phyloP scores from a whole-genome alignment of 2,113 vertebrate species.

The Dipodomys merriami region DNA sequence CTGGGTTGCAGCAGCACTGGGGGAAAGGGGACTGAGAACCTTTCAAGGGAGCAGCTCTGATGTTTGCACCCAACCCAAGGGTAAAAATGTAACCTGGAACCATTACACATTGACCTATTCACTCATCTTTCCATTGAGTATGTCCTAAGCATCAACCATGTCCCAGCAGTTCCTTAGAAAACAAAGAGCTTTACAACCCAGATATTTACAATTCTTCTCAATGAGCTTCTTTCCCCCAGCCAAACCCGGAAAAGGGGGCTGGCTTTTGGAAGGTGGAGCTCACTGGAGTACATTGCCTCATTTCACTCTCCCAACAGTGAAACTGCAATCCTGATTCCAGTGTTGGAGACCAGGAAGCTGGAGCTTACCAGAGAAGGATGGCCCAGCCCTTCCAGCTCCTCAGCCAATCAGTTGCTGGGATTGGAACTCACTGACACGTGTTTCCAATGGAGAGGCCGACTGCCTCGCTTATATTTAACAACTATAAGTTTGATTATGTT shows the following conservation, averaged over 20 bases:
- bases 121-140: not conserved
- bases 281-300: not conserved
- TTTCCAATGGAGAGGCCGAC: not conserved
- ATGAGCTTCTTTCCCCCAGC: not conserved
- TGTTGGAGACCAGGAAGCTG: not conserved
- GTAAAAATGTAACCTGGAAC: not conserved
- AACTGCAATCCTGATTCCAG: not conserved
- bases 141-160: not conserved
- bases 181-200: not conserved
- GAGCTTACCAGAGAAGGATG: not conserved
- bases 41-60: too few species aligned
- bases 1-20: too few species aligned
- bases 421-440: not conserved
- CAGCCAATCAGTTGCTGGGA: not conserved
- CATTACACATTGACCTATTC: not conserved
- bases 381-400: rapidly evolving
- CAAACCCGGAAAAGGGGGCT: not conserved
- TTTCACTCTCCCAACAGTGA: not conserved
- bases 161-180: not conserved
- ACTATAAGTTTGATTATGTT: not conserved
- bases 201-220: not conserved
- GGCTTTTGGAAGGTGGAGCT: not conserved
- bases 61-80: not conserved
- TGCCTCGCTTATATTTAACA: not conserved
- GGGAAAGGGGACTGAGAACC: too few species aligned